Evolutionary conservation across 2,888 invertebrate genomes (phyloP), one percentile per base, ranked within the genome.

Genomic region (Synanthedon myopaeformis): DNA sequence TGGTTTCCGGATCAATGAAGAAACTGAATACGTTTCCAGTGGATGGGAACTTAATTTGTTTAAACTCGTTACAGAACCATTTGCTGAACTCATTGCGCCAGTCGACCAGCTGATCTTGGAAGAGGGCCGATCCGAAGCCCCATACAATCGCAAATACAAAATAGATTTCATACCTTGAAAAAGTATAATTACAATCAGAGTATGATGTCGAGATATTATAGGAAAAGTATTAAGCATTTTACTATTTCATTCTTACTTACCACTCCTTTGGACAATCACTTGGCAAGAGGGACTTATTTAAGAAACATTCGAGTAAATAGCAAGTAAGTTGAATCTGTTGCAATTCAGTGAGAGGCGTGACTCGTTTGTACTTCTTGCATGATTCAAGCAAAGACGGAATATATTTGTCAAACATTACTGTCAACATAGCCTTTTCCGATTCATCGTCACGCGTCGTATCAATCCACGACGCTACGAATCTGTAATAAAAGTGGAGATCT

Each of bases 61-160:
- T 97, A 76, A 97, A 98, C 81, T 98, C 98, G 60, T 93, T 94
- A 17, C 91, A 88, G 90, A 96, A 98, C 97, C 97, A 98, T 77
- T 96, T 97, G 70, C 94, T 95, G 76, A 98, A 98, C 72, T 98
- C 98, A 62, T 93, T 93, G 49, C 97, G 91, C 92, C 97, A 96
- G 74, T 98, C 97, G 3, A 94, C 90, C 49, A 96, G 85, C 88
- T 96, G 93, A 84, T 97, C 97, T 89, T 96, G 96, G 78, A 95
- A 97, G 55, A 95, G 89, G 0, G 93, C 92, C 0, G 97, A 96
- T 1, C 98, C 98, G 70, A 98, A 98, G 0, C 97, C 96, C 97
- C 98, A 98, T 23, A 97, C 90, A 54, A 93, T 90, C 41, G 93
- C 91, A 74, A 97, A 98, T 0, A 93, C 96, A 80, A 98, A 98